Conservation (phyloP, 2,888 invertebrate species). For the Gymnocheta viridis region DNA sequence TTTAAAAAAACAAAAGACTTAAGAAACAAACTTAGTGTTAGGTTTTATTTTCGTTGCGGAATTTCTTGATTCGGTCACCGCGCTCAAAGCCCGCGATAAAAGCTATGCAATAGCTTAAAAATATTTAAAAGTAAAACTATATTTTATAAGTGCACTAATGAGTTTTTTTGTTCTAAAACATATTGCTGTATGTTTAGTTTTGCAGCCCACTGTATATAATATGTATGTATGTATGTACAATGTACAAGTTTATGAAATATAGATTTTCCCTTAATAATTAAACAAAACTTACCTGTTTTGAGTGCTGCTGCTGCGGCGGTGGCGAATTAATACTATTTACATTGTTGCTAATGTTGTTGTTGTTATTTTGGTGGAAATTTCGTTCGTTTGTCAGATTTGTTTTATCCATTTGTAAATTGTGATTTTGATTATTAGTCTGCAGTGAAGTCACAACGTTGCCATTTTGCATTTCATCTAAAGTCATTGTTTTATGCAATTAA, state of each 20-base stretch:
- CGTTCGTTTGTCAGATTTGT: conserved; percentile 55
- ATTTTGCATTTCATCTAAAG: conserved; percentile 75
- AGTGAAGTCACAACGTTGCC: conserved; percentile 72
- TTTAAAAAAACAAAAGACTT: no score
- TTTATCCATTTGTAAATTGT: conserved; percentile 61
- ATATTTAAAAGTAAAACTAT: no score
- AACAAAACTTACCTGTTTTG: conserved; percentile 49
- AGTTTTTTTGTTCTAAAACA: no score
- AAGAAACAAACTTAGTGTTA: no score
- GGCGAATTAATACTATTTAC: conserved; percentile 30
- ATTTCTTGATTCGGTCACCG: no score
- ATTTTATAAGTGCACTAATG: no score
- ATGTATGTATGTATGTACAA: background rate
- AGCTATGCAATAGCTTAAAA: no score
- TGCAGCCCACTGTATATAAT: background rate
- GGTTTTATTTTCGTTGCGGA: no score
- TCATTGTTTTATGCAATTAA: conserved; percentile 71
- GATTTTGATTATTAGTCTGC: conserved; percentile 48
- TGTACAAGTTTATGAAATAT: no score
- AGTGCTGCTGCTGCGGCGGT: conserved; percentile 20
- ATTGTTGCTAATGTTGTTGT: conserved; percentile 55
- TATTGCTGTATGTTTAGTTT: no score
- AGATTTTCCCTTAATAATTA: background rate
- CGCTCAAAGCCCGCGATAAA: no score
- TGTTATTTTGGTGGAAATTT: conserved; percentile 52